Evolutionary conservation across 2,113 vertebrate species (phyloP), one percentile per base, ranked within the genome.

Genomic region (Vulpes vulpes): DNA sequence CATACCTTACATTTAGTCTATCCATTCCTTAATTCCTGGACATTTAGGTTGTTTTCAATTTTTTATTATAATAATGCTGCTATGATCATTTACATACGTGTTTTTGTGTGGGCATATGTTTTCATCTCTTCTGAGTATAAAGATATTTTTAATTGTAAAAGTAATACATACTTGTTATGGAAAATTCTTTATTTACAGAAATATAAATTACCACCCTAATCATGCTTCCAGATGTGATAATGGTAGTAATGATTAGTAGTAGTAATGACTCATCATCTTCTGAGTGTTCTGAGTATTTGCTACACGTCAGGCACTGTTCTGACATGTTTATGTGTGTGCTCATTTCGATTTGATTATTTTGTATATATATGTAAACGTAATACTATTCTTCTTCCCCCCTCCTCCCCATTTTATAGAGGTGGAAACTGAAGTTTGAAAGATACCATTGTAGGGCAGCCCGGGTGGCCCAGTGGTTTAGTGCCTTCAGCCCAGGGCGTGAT

Each of bases 91-190:
- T 12, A 65, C 11, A 51, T 60, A 25, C 2, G 89, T 23, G 49
- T n/a, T 49, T 85, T 92, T 89, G 19, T 57, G 25, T 51, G 32
- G 3, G 62, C 69, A 64, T 67, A 32, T 11, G 3, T 89, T 92
- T 95, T 92, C 32, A 74, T 85, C 92, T 80, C 51, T 95, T 55
- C 74, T 92, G 23, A n/a, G n/a, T n/a, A 80, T 53, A 88, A 60
- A 23, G 27, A 9, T 25, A 65, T 76, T 94, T 92, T 95, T 89
- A 92, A 81, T 85, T 94, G 62, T 93, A 35, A 89, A 94, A 92
- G 79, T 81, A 92, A 53, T 88, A 51, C 8, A 25, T 96, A 3
- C 25, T 80, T 86, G 22, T 80, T 89, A 43, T 89, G 55, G 60
- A 95, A 81, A 57, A 60, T 74, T 89, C 49, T 89, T 90, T 62